phyloP scores from a whole-genome alignment of 2,797 vertebrate genomes.

The Hydrophis major region DNA sequence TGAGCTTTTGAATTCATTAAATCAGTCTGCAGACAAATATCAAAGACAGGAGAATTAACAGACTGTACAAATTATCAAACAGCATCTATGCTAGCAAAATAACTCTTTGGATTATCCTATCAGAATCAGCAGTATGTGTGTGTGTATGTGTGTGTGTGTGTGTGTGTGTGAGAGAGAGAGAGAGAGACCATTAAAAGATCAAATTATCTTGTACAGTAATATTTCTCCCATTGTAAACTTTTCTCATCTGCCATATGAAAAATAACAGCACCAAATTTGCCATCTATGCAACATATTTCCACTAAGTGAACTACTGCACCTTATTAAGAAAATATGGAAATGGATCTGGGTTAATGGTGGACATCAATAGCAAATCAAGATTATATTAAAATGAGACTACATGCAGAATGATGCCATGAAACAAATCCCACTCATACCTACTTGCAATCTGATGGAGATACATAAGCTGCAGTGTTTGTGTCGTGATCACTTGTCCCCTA shows the following conservation, averaged over 20 bases:
- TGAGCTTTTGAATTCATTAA: conserved; percentile 15
- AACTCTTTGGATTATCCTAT: not conserved
- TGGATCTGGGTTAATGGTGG: not conserved
- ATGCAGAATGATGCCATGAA: not conserved
- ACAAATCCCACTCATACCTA: not conserved
- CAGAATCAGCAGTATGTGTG: not conserved
- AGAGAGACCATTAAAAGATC: not conserved
- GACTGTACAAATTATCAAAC: not conserved
- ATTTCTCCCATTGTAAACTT: conserved; percentile 16
- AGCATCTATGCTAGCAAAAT: not conserved
- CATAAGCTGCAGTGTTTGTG: not conserved
- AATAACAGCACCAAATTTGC: not conserved
- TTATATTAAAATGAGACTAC: not conserved
- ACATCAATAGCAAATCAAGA: not conserved
- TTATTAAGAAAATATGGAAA: not conserved
- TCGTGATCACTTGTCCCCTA: not conserved
- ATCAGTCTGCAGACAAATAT: not conserved
- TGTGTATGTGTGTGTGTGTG: not conserved
- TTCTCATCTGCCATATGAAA: conserved; percentile 12
- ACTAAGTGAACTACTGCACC: not conserved
- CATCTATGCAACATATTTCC: not conserved
- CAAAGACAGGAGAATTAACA: not conserved
- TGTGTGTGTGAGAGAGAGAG: too few species aligned
- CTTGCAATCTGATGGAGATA: not conserved
- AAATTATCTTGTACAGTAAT: not conserved